phyloP scores from a whole-genome alignment of 1,140 invertebrate species.

The Achatina immaculata region DNA sequence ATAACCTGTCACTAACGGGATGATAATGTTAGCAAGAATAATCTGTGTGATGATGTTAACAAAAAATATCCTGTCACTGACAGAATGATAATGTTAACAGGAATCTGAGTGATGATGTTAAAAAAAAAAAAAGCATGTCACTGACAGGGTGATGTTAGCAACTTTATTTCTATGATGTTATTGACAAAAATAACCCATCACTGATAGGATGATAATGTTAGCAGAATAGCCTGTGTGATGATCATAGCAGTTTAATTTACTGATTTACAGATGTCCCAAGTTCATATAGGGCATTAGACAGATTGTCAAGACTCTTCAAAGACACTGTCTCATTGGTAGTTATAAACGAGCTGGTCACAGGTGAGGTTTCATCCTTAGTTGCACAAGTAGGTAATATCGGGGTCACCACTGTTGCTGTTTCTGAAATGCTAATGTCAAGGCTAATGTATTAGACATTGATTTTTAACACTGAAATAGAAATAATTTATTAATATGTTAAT shows the following conservation, averaged over 20 bases:
- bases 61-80: too few relatives aligned
- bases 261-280: slow-evolving; percentile 12
- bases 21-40: too few relatives aligned
- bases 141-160: too few relatives aligned
- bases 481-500: neutral
- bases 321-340: slow-evolving; percentile 37
- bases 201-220: neutral
- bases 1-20: too few relatives aligned
- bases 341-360: slow-evolving; percentile 37
- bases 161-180: too few relatives aligned
- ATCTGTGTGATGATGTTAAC: too few relatives aligned
- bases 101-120: too few relatives aligned
- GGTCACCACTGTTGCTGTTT: neutral
- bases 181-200: neutral
- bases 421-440: too few relatives aligned
- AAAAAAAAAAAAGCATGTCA: too few relatives aligned
- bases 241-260: neutral
- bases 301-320: slow-evolving; percentile 37
- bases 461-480: neutral
- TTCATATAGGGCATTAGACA: slow-evolving; percentile 37
- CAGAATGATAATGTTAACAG: too few relatives aligned
- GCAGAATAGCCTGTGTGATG: neutral
- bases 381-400: neutral
- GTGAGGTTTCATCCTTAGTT: neutral
- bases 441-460: neutral